These are phyloP conservation scores for Cheirogaleus major DNA, from an alignment of 2,797 vertebrate species.

Conservation along the genomic window DNA sequence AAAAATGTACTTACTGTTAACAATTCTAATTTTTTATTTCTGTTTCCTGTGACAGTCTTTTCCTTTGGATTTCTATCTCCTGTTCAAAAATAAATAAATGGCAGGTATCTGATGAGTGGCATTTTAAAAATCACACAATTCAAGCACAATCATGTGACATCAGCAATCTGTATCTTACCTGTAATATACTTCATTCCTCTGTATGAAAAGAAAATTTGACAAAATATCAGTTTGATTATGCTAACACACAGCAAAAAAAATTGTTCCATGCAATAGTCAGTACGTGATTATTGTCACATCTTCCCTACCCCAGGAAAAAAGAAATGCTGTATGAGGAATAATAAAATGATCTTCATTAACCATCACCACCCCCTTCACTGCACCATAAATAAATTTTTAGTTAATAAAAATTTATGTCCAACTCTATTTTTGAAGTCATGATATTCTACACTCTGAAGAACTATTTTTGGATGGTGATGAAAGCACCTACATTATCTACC, in stretches of 20 bases:
- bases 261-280: background rate
- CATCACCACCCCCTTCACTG: background rate
- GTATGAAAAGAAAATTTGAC: conserved; percentile 61
- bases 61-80: conserved; percentile 37
- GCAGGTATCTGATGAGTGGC: background rate
- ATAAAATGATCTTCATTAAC: conserved; percentile 22
- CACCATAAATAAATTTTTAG: background rate
- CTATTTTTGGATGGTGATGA: background rate
- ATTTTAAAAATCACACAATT: conserved; percentile 25
- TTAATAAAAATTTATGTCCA: conserved; percentile 41
- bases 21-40: conserved; percentile 71
- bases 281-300: background rate
- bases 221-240: conserved; percentile 50
- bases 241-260: background rate
- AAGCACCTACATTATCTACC: background rate
- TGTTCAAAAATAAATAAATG: conserved; percentile 36
- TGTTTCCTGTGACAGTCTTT: conserved; percentile 52
- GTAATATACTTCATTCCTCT: conserved; percentile 69
- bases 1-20: conserved; percentile 76
- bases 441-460: background rate
- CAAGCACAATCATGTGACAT: background rate
- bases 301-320: background rate
- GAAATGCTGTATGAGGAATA: background rate
- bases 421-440: conserved; percentile 26
- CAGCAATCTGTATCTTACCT: conserved; percentile 70